A percentile compares a stretch with the other conserved stretches of the same genome.
Conservation (phyloP, 2,113 vertebrate genomes). For the Otis tarda region DNA sequence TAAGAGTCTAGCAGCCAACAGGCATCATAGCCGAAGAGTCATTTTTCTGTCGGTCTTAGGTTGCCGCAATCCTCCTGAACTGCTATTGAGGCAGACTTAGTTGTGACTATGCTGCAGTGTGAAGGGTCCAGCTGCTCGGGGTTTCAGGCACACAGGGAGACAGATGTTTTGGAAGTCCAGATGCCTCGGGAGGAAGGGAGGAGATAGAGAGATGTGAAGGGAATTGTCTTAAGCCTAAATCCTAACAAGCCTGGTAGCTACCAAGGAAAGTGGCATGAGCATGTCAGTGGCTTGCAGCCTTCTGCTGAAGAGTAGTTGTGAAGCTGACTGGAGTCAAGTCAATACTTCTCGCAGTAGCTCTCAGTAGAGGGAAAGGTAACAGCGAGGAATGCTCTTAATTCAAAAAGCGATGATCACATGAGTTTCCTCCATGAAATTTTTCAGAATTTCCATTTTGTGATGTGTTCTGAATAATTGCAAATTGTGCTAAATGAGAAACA, state of each 20-base stretch:
- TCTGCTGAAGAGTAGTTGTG: neutral
- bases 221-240: neutral
- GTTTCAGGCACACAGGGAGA: neutral
- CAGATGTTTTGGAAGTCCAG: neutral
- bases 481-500: neutral
- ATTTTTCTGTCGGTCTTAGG: neutral
- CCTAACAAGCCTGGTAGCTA: neutral
- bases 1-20: neutral
- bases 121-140: neutral
- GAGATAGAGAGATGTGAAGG: neutral
- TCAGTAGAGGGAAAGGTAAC: neutral
- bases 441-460: constrained; percentile 40
- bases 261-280: neutral
- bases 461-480: neutral
- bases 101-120: fast-evolving
- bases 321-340: neutral
- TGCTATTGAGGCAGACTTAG: neutral
- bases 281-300: neutral
- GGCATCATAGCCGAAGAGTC: neutral
- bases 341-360: neutral
- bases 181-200: neutral
- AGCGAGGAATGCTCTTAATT: neutral
- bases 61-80: neutral
- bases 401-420: neutral
- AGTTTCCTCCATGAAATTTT: neutral